Evolutionary conservation across 2,888 invertebrate genomes (phyloP).

Genomic region (Calliscelio sp.): DNA sequence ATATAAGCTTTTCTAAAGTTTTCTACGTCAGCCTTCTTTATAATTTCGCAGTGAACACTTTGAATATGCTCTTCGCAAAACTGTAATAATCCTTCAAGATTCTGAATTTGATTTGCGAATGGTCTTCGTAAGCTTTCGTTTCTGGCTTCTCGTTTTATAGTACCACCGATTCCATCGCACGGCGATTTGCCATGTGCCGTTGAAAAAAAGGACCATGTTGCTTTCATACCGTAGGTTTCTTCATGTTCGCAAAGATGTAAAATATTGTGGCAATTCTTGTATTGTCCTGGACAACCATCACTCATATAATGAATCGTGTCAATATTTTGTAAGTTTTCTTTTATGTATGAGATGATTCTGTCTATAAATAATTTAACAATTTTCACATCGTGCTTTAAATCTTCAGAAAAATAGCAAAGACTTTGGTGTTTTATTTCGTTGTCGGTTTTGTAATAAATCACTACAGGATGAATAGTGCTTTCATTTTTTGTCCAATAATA

Average conservation of each 20-base stretch:
- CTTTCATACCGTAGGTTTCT: background rate
- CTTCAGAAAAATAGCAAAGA: slow-evolving; percentile 44
- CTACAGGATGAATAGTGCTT: slow-evolving; percentile 44
- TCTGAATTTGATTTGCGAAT: background rate
- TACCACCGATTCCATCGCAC: background rate
- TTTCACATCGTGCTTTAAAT: slow-evolving; percentile 45
- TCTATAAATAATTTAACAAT: slow-evolving; percentile 31
- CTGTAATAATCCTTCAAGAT: background rate
- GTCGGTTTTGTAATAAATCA: slow-evolving; percentile 43
- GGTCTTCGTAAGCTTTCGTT: background rate
- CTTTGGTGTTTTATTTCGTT: slow-evolving; percentile 24
- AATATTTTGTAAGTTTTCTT: slow-evolving; percentile 6
- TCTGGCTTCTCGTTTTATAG: background rate
- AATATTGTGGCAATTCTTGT: slow-evolving; percentile 39
- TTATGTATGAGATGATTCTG: slow-evolving; percentile 32
- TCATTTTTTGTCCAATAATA: slow-evolving; percentile 46
- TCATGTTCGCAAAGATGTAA: slow-evolving; percentile 31
- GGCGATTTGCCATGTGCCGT: background rate
- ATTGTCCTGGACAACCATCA: too few species aligned
- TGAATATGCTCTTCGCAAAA: background rate
- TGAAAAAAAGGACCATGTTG: slow-evolving; percentile 19
- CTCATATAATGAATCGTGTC: slow-evolving; percentile 41
- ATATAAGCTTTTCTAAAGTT: too few species aligned
- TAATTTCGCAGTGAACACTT: background rate
- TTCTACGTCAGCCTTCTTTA: background rate